Percentiles rank a stretch among this genome's conserved stretches.
phyloP scores from a whole-genome alignment of 2,113 vertebrate species.

The Mustela lutreola region DNA sequence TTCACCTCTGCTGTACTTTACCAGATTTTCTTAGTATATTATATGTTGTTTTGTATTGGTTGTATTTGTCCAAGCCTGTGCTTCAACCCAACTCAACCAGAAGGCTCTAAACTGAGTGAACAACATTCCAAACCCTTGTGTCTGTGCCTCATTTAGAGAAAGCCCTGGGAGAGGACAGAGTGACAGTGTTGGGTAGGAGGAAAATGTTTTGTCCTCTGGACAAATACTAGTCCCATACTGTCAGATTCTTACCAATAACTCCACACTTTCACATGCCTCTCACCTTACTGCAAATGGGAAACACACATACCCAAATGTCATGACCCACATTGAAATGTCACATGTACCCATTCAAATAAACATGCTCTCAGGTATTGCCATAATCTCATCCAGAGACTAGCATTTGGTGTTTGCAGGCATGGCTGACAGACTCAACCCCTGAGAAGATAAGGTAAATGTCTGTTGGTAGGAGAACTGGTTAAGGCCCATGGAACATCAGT shows the following conservation, averaged over 20 bases:
- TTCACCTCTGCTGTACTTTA: neutral
- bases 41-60: neutral
- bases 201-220: neutral
- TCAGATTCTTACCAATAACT: neutral
- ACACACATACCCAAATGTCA: neutral
- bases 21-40: neutral
- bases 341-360: neutral
- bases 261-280: neutral
- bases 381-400: neutral
- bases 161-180: neutral
- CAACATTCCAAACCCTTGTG: neutral
- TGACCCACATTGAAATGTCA: conserved; percentile 30
- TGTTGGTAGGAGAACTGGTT: neutral
- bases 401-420: neutral
- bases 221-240: neutral
- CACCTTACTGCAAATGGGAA: neutral
- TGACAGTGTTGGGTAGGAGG: neutral
- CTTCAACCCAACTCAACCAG: neutral
- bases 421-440: neutral
- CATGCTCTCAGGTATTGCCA: neutral
- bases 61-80: neutral
- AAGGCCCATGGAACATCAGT: neutral
- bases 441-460: neutral
- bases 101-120: neutral
- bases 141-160: neutral